Conservation (phyloP, 2,113 vertebrate species). For the Candoia aspera region DNA sequence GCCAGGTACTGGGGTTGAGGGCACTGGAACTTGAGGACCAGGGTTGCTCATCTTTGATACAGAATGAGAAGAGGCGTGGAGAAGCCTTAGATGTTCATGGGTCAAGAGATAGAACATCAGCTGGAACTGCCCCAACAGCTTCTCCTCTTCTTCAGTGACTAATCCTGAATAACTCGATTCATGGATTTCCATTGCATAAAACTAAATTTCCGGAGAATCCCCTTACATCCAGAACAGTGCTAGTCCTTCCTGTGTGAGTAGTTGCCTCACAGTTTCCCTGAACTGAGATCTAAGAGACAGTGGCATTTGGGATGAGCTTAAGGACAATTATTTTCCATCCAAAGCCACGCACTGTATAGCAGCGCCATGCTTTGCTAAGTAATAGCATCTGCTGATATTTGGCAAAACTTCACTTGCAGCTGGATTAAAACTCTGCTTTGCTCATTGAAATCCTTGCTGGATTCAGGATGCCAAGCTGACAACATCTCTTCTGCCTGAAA, state of each 20-base stretch:
- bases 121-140: too few species aligned
- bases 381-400: conserved; percentile 46
- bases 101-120: too few species aligned
- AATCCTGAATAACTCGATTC: too few species aligned
- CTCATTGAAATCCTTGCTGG: neutral
- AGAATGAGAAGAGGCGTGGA: too few species aligned
- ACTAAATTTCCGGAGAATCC: neutral
- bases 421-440: conserved; percentile 34
- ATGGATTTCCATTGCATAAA: too few species aligned
- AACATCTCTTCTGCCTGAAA: neutral
- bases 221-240: neutral
- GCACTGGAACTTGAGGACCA: too few species aligned
- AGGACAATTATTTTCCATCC: conserved; percentile 59
- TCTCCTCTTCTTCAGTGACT: too few species aligned
- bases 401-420: conserved; percentile 28
- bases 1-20: too few species aligned
- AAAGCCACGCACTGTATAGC: conserved; percentile 62
- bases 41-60: too few species aligned
- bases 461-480: neutral
- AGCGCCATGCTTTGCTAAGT: conserved; percentile 59
- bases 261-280: neutral
- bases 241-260: neutral
- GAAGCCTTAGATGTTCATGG: too few species aligned
- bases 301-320: conserved; percentile 28
- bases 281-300: neutral